These are phyloP conservation scores for Egretta garzetta DNA, from an alignment of 2,113 vertebrate genomes.

Conservation along the genomic window DNA sequence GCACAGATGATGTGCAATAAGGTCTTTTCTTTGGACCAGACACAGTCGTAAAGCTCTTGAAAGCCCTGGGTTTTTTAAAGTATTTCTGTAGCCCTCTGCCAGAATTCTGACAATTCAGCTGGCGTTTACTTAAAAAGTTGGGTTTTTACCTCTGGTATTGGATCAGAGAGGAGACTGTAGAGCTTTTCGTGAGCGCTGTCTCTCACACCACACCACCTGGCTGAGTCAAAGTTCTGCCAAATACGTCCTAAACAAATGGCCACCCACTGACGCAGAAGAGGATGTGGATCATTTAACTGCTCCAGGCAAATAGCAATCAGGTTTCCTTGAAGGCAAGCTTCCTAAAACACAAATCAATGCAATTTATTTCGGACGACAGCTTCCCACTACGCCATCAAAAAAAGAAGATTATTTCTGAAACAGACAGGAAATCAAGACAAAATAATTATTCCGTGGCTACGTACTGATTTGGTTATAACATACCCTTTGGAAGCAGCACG, in stretches of 20 bases:
- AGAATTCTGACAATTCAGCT: background rate
- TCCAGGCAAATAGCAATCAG: conserved; percentile 97
- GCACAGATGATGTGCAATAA: too few relatives aligned
- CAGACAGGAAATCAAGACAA: background rate
- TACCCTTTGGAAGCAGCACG: background rate
- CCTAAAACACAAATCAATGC: conserved; percentile 72
- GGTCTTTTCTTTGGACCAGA: background rate
- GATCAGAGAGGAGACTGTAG: conserved; percentile 93
- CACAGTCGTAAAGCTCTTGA: background rate
- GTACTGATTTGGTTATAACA: background rate
- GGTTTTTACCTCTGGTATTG: conserved; percentile 89
- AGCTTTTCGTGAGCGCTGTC: conserved; percentile 98
- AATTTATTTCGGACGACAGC: background rate
- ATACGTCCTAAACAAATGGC: conserved; percentile 96
- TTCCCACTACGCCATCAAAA: background rate
- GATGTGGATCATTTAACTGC: conserved; percentile 94
- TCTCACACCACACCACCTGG: conserved; percentile 94
- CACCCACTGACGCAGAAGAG: conserved; percentile 96
- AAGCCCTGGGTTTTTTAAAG: background rate
- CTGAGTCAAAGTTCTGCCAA: conserved; percentile 99
- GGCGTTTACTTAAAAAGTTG: fast-evolving
- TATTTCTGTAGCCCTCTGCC: background rate
- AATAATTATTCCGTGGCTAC: background rate
- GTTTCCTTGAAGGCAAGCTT: conserved; percentile 97
- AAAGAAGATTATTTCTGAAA: background rate